A percentile compares a stretch with the other conserved stretches of the same genome.
Conservation (phyloP, 2,888 invertebrate species). For the Agrochola lota region DNA sequence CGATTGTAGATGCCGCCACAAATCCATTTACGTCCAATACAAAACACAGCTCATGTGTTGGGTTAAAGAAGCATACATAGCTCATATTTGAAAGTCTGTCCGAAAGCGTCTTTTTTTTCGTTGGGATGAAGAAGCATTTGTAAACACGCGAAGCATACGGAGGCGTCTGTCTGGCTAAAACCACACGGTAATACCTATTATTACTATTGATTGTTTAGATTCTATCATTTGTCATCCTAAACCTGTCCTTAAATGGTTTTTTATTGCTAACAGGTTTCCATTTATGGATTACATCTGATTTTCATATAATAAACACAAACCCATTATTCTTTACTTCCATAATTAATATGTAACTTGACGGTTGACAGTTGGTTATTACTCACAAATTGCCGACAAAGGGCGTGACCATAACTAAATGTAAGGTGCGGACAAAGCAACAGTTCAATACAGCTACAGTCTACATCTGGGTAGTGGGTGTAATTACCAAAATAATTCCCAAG, state of each 20-base stretch:
- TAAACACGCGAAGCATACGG: not conserved
- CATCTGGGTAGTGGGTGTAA: conserved; percentile 17
- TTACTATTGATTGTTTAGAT: not conserved
- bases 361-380: conserved; percentile 44
- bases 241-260: too few species aligned
- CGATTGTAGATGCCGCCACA: too few species aligned
- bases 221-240: too few species aligned
- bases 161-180: not conserved
- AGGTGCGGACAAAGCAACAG: conserved; percentile 8
- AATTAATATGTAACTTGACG: conserved; percentile 36
- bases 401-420: conserved; percentile 22
- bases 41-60: too few species aligned
- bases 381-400: conserved; percentile 36
- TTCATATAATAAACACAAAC: conserved; percentile 22
- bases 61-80: too few species aligned
- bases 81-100: too few species aligned
- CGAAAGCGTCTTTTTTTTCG: too few species aligned
- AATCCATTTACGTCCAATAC: too few species aligned
- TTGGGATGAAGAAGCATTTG: not conserved
- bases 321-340: conserved; percentile 23
- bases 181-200: not conserved
- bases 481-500: not conserved
- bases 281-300: not conserved
- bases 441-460: not conserved
- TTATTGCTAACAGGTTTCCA: too few species aligned